phyloP scores from a whole-genome alignment of 2,797 vertebrate species.

The Allobates femoralis region DNA sequence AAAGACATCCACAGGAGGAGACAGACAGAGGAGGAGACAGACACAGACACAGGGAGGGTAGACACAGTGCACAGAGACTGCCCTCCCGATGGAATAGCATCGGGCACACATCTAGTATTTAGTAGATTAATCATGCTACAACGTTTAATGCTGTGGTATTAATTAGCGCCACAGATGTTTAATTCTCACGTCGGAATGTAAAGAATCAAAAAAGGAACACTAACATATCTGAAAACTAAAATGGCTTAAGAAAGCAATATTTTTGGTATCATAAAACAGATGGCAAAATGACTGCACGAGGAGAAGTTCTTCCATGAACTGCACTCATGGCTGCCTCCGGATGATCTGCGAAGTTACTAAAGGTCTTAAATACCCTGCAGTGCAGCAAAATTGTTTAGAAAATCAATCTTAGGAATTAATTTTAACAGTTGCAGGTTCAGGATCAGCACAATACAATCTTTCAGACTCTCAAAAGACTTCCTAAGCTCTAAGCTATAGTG shows the following conservation, averaged over 20 bases:
- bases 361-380: conserved; percentile 11
- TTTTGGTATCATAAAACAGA: background rate
- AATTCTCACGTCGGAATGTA: background rate
- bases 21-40: background rate
- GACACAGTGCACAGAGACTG: too few species aligned
- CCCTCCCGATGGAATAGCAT: too few species aligned
- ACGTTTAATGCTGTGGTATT: background rate
- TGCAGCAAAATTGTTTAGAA: conserved; percentile 24
- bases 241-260: background rate
- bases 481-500: conserved; percentile 15
- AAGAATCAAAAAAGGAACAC: background rate
- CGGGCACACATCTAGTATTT: too few species aligned
- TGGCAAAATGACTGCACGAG: background rate
- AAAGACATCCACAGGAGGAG: too few species aligned
- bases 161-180: background rate
- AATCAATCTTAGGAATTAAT: conserved; percentile 45
- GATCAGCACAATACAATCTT: conserved; percentile 30
- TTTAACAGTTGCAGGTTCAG: conserved; percentile 11
- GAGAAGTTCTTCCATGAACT: background rate
- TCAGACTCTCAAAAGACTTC: conserved; percentile 7
- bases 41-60: too few species aligned
- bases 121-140: background rate
- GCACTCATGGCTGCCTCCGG: background rate
- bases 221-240: background rate
- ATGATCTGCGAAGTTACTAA: background rate